A percentile compares a stretch with the other conserved stretches of the same genome.
phyloP scores from a whole-genome alignment of 2,888 invertebrate species.

The Mythimna loreyi region DNA sequence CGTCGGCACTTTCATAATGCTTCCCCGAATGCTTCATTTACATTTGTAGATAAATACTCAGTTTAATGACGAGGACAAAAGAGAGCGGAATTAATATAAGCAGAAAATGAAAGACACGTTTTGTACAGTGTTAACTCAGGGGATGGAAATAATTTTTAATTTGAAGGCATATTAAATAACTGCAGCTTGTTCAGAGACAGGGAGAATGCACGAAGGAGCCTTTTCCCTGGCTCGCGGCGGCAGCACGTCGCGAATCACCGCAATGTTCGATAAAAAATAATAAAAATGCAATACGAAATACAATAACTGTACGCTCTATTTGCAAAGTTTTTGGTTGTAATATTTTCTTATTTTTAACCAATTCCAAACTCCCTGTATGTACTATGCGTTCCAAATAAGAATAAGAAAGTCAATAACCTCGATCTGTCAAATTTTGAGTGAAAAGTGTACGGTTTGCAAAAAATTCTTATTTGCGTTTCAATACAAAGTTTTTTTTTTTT shows the following conservation, averaged over 20 bases:
- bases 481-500: too few species aligned
- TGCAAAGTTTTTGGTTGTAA: too few species aligned
- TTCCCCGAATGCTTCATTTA: background rate
- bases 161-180: constrained; percentile 5
- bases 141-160: constrained; percentile 4
- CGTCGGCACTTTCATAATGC: background rate
- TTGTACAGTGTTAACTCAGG: background rate
- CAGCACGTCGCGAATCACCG: background rate
- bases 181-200: background rate
- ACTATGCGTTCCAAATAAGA: too few species aligned
- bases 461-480: too few species aligned
- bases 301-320: too few species aligned
- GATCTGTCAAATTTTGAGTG: too few species aligned
- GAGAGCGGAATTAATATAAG: background rate
- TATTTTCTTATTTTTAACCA: too few species aligned
- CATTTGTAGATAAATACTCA: constrained; percentile 3
- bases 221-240: background rate
- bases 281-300: too few species aligned
- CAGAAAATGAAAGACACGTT: background rate
- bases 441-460: too few species aligned
- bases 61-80: constrained; percentile 8
- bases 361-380: too few species aligned
- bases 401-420: too few species aligned
- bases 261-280: too few species aligned
- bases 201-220: background rate